Base-by-base conservation (phyloP, 2,113 vertebrate genomes). In the Cariama cristata region DNA sequence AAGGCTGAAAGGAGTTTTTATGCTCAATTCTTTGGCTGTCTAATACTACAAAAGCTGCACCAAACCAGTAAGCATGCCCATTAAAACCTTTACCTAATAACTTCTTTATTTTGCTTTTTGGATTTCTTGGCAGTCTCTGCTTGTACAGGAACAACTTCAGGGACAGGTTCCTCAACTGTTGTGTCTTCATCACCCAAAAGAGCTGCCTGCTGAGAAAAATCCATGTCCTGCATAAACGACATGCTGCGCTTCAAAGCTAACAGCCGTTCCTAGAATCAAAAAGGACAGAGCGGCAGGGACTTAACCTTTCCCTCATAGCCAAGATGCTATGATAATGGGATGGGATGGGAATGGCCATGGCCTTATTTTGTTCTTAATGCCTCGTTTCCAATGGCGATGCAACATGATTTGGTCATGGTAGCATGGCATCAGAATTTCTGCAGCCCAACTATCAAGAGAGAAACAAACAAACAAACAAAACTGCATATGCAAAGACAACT, bases 171-270 rank as follows among this genome's bases (percentile, higher is more conserved):
- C 97, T 99, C 99, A 60, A 98, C 97, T 76, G 98, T 95, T 52
- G 99, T 98, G 77, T 99, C 99, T 96, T 99, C 99, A 64, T 99
- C 99, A 32, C 99, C 99, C 98, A 99, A 95, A 98, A 99, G 99
- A 97, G 99, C 99, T 94, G 99, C 99, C 98, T 99, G 99, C 99
- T 99, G 99, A 98, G 99, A 99, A 96, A 99, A 99, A 99, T 99
- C 99, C 99, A 99, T 99, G 98, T 99, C 99, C 98, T 99, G 99
- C 99, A 99, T 99, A 98, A 99, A 99, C 98, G 99, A 99, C 99
- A 99, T 98, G 99, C 99, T 99, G 98, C 99, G 99, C 99, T 99
- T 99, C 98, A 99, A 98, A 98, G 99, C 99, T 98, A 99, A 98
- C 96, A 99, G 99, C 96, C 99, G 99, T 97, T 99, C 99, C 99